Base-by-base conservation (phyloP, 2,113 vertebrate species). In the Puffinus mauretanicus region DNA sequence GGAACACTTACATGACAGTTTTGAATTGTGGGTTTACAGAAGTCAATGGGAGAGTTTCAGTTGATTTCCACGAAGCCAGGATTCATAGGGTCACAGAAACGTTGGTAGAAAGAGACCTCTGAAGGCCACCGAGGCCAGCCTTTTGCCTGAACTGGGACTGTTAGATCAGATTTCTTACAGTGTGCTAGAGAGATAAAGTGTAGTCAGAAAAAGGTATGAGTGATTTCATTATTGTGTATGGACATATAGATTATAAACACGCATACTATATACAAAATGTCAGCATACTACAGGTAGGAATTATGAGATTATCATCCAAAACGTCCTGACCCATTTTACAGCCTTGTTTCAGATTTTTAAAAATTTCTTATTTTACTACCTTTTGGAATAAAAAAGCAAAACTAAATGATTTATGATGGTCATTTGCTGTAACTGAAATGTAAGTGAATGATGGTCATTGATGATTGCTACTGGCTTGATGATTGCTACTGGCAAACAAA, bases 111-210 rank as follows among this genome's bases (percentile, higher is more conserved):
- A 58, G 16, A 62, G 26, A 36, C 3, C 1, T 3, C 17, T 47
- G 26, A 36, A 83, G 11, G 36, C 61, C 54, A 60, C 5, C 0
- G 0, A 34, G 8, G 17, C 47, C 36, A 60, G 7, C 2, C 2
- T 66, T 82, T 70, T 66, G 22, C 17, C 38, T 54, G 15, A 80
- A 88, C 13, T 46, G 7, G 13, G 9, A n/a, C 9, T 55, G 3
- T 47, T 38, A 44, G 27, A 70, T 13, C 38, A 64, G 8, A 55
- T 66, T 34, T 36, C 24, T 65, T 65, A 20, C 18, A 69, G 18
- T 5, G 16, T 49, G 25, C 7, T 46, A 36, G 24, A 77, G 24
- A 44, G 14, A 14, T 10, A 10, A 66, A 71, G 7, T 40, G 18
- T 7, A 57, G n/a, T 38, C 38, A 60, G 40, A 58, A 92, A 36